A percentile compares a stretch with the other conserved stretches of the same genome.
Evolutionary conservation across 2,888 invertebrate genomes (phyloP).

Genomic region (Hyposoter dolosus): DNA sequence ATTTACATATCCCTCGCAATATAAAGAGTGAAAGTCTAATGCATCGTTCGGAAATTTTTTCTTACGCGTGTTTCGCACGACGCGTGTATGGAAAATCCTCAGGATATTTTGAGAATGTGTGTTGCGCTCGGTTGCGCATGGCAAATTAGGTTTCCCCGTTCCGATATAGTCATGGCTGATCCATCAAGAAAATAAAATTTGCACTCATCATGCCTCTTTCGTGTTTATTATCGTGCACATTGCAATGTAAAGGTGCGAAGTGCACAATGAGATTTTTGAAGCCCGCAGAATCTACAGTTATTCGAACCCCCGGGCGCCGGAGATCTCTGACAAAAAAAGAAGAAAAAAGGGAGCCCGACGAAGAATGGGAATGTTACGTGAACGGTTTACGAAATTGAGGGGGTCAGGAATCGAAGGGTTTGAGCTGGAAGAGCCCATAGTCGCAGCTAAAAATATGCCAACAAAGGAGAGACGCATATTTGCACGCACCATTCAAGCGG

Average conservation of each 20-base stretch:
- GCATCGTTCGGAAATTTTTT: constrained; percentile 8
- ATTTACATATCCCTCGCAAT: constrained; percentile 27
- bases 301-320: constrained; percentile 57
- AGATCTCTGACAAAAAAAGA: constrained; percentile 18
- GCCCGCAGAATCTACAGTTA: constrained; percentile 48
- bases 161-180: constrained; percentile 56
- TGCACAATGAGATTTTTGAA: constrained; percentile 48
- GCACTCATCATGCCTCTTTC: neutral
- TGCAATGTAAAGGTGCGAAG: constrained; percentile 32
- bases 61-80: constrained; percentile 9
- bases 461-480: constrained; percentile 66
- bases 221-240: neutral
- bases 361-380: constrained; percentile 24
- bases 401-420: constrained; percentile 11
- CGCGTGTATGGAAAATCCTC: neutral
- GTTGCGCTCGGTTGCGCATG: constrained; percentile 44
- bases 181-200: constrained; percentile 13
- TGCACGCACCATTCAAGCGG: constrained; percentile 68
- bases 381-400: neutral
- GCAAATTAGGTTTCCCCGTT: constrained; percentile 58
- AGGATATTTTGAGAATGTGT: constrained; percentile 30
- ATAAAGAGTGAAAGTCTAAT: constrained; percentile 33
- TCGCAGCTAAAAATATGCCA: neutral
- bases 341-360: constrained; percentile 22
- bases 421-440: constrained; percentile 10